phyloP scores from a whole-genome alignment of 2,797 vertebrate genomes.

The Eulemur coronatus region DNA sequence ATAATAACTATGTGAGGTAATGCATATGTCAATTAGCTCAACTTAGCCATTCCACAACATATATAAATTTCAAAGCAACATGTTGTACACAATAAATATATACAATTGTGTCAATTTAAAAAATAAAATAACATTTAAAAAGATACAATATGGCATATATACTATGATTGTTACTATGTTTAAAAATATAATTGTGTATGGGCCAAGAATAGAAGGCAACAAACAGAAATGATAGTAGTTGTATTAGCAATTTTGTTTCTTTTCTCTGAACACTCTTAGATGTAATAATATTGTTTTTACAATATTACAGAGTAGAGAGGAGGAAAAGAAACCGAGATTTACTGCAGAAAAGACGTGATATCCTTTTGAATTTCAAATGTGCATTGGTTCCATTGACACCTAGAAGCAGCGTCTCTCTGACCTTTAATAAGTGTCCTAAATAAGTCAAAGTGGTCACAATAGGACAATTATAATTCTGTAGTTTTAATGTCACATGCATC shows the following conservation, averaged over 20 bases:
- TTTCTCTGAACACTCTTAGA: slow-evolving; percentile 2
- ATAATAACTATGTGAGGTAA: background rate
- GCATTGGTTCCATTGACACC: slow-evolving; percentile 11
- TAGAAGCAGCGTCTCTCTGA: slow-evolving; percentile 53
- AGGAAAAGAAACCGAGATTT: slow-evolving; percentile 4
- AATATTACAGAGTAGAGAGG: background rate
- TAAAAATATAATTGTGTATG: slow-evolving; percentile 23
- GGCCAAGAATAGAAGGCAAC: slow-evolving; percentile 22
- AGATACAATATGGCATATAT: background rate
- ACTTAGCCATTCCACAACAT: background rate
- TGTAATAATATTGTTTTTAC: slow-evolving; percentile 21
- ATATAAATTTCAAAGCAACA: background rate
- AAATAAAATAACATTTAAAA: slow-evolving; percentile 22
- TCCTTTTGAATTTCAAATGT: slow-evolving; percentile 59
- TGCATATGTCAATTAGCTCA: background rate
- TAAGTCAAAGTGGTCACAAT: slow-evolving; percentile 49
- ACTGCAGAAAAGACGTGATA: background rate
- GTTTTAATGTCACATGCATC: slow-evolving; percentile 38
- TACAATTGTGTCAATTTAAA: background rate
- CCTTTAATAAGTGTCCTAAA: slow-evolving; percentile 58
- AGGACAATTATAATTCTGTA: slow-evolving; percentile 4
- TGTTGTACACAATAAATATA: background rate
- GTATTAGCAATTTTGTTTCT: slow-evolving; percentile 37
- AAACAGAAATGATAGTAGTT: slow-evolving; percentile 34
- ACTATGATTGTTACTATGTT: slow-evolving; percentile 40